Conservation (phyloP, 2,113 vertebrate species). For the Oxyruncus cristatus region DNA sequence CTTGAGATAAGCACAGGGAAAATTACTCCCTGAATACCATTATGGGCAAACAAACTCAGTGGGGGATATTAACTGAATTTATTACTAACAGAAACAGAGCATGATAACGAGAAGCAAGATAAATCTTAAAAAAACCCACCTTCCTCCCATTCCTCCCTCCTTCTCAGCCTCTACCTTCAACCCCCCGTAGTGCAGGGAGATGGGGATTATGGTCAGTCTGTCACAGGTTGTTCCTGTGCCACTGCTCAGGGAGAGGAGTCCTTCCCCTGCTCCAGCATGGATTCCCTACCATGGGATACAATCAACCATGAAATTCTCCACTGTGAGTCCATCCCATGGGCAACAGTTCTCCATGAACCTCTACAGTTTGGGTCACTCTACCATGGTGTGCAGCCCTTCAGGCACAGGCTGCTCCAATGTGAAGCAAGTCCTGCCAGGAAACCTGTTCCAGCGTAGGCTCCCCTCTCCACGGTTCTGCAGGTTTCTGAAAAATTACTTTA, state of each 20-base stretch:
- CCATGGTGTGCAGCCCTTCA: not conserved
- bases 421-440: not conserved
- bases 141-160: not conserved
- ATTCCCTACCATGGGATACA: not conserved
- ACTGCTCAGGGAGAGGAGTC: not conserved
- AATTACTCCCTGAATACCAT: not conserved
- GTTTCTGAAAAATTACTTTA: not conserved
- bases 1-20: not conserved
- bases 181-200: fast-evolving
- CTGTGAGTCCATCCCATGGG: fast-evolving
- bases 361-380: fast-evolving
- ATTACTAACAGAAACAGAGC: not conserved
- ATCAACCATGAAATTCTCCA: not conserved
- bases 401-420: not conserved
- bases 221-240: not conserved
- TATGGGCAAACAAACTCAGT: not conserved
- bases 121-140: too few relatives aligned
- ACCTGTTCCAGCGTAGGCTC: not conserved
- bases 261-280: not conserved
- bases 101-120: not conserved
- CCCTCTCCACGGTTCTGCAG: not conserved
- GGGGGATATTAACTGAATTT: not conserved
- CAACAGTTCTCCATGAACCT: not conserved
- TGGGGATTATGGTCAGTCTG: not conserved
- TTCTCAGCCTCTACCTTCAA: not conserved